A percentile compares a stretch with the other conserved stretches of the same genome.
These are phyloP conservation scores for Galbula dea DNA, from an alignment of 2,113 vertebrate genomes.

Conservation along the genomic window DNA sequence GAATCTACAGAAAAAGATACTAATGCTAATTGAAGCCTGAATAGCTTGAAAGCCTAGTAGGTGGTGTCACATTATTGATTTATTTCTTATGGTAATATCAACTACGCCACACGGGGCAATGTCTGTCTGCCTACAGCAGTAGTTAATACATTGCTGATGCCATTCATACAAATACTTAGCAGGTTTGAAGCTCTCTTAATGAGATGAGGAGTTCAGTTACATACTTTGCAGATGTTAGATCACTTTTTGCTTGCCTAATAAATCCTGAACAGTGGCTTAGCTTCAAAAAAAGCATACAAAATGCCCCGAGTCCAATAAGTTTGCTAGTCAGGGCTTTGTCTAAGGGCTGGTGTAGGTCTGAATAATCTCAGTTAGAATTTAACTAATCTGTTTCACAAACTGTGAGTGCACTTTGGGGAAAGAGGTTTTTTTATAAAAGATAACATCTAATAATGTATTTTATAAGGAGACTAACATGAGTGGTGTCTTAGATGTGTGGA, in stretches of 20 bases:
- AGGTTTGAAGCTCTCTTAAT: not conserved
- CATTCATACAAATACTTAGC: not conserved
- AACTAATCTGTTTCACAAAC: not conserved
- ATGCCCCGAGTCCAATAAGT: not conserved
- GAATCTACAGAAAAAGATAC: slow-evolving; percentile 26
- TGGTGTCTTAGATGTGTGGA: not conserved
- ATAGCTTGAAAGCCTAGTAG: not conserved
- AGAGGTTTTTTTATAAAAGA: not conserved
- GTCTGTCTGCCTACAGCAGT: not conserved
- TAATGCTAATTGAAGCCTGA: slow-evolving; percentile 24
- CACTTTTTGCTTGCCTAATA: not conserved
- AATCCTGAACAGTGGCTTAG: not conserved
- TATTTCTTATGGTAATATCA: not conserved
- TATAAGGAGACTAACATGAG: not conserved
- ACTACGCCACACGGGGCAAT: not conserved
- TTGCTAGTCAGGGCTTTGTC: not conserved
- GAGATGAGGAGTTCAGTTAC: not conserved
- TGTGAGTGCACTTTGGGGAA: not conserved
- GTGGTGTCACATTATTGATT: not conserved
- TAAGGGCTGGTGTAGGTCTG: not conserved
- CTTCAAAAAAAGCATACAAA: not conserved
- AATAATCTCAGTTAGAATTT: not conserved
- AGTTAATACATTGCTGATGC: not conserved
- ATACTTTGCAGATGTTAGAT: not conserved
- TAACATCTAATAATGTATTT: not conserved